Evolutionary conservation across 2,113 vertebrate genomes (phyloP).

Genomic region (Hippocampus abdominalis): DNA sequence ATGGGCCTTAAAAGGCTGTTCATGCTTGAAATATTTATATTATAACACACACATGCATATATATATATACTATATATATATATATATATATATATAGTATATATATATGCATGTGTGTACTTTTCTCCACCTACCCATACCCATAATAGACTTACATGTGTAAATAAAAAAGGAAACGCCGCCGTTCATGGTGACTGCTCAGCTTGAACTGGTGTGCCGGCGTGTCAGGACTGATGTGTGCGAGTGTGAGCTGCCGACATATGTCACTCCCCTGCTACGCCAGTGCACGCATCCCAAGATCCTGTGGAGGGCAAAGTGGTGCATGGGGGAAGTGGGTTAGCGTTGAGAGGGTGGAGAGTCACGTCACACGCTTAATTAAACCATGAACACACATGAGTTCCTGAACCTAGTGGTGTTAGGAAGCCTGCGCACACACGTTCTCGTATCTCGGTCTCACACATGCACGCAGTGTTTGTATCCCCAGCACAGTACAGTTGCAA

Average conservation of each 20-base stretch:
- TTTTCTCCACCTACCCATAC: no score
- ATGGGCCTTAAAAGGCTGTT: no score
- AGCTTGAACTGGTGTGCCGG: slow-evolving; percentile 54
- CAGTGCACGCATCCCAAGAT: slow-evolving; percentile 52
- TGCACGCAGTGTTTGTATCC: not conserved
- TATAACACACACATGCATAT: no score
- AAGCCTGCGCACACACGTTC: slow-evolving; percentile 27
- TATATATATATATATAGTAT: no score
- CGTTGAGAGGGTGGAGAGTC: slow-evolving; percentile 23
- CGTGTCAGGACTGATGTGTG: slow-evolving; percentile 38
- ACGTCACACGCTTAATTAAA: slow-evolving; percentile 65
- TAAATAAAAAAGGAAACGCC: not conserved
- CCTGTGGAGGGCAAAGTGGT: slow-evolving; percentile 6
- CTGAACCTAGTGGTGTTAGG: slow-evolving; percentile 61
- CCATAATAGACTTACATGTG: not conserved
- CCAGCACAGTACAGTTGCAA: not conserved
- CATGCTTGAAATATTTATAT: no score
- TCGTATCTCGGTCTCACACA: slow-evolving; percentile 2
- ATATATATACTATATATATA: no score
- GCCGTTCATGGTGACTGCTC: slow-evolving; percentile 46
- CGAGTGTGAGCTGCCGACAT: slow-evolving; percentile 23
- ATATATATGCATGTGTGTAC: no score
- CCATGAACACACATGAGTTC: slow-evolving; percentile 51
- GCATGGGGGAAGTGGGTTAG: not conserved
- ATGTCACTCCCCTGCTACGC: slow-evolving; percentile 51